Percentiles rank a stretch among this genome's conserved stretches.
These are phyloP conservation scores for Avahi laniger DNA, from an alignment of 2,797 vertebrate genomes.

Conservation along the genomic window DNA sequence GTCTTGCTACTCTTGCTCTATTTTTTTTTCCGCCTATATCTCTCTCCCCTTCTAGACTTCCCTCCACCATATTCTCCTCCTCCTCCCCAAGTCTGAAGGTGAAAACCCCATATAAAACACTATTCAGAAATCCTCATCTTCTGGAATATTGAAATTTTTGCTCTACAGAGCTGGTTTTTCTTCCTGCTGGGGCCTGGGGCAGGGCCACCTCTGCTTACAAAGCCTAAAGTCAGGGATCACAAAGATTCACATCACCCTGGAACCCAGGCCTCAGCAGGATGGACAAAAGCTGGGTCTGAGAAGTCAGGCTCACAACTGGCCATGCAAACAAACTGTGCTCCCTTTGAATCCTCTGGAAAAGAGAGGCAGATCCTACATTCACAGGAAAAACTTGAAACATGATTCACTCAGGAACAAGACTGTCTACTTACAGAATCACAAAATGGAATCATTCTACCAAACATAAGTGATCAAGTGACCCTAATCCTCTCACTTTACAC, in stretches of 20 bases:
- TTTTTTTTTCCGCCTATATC: neutral
- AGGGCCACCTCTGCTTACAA: neutral
- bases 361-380: neutral
- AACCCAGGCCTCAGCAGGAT: neutral
- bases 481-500: neutral
- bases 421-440: neutral
- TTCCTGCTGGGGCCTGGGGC: neutral
- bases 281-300: neutral
- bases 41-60: neutral
- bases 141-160: neutral
- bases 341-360: slow-evolving; percentile 19
- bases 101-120: neutral
- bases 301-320: neutral
- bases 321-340: neutral
- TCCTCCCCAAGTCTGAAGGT: neutral
- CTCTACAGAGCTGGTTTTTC: neutral
- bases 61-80: neutral
- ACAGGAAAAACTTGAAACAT: neutral
- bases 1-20: neutral
- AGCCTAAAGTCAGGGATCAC: neutral
- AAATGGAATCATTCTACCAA: neutral
- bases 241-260: neutral
- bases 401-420: neutral
- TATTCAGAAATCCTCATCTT: neutral
- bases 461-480: neutral